These are phyloP conservation scores for Drosophila bifasciata DNA, from an alignment of 1,140 invertebrate species.

Conservation along the genomic window DNA sequence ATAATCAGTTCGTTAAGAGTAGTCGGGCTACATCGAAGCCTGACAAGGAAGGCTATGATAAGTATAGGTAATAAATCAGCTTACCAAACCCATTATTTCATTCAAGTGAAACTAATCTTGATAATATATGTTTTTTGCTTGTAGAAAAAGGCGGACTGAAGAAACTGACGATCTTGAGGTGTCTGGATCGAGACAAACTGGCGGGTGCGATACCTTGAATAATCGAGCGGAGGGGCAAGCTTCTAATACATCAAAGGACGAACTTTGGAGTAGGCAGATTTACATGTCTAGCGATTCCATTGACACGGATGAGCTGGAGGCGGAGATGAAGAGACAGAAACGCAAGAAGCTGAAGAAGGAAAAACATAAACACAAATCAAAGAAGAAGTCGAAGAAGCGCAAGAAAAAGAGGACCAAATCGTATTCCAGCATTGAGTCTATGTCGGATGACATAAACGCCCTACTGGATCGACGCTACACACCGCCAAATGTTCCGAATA, in stretches of 20 bases:
- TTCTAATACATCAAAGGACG: constrained; percentile 57
- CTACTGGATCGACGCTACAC: constrained; percentile 84
- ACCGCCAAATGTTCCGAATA: constrained; percentile 74
- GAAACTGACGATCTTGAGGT: constrained; percentile 43
- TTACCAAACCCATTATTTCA: not conserved
- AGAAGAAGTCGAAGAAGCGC: constrained; percentile 90
- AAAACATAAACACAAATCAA: constrained; percentile 85
- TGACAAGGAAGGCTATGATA: constrained; percentile 49
- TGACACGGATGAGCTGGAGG: constrained; percentile 78
- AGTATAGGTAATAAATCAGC: constrained; percentile 57
- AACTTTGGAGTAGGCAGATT: constrained; percentile 56
- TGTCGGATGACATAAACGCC: constrained; percentile 85
- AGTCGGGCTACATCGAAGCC: constrained; percentile 22
- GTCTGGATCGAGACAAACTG: constrained; percentile 41
- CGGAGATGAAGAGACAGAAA: constrained; percentile 80
- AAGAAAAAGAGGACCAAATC: constrained; percentile 88
- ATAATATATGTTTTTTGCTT: not conserved
- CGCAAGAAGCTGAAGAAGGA: constrained; percentile 88
- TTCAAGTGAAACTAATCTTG: not conserved
- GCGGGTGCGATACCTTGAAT: constrained; percentile 53
- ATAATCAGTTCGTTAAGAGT: constrained; percentile 41
- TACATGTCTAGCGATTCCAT: constrained; percentile 75
- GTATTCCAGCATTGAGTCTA: constrained; percentile 86
- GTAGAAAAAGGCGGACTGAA: constrained; percentile 49
- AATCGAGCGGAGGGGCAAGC: constrained; percentile 47